These are phyloP conservation scores for Phalanger gymnotis DNA, from an alignment of 2,797 vertebrate species.

Conservation along the genomic window DNA sequence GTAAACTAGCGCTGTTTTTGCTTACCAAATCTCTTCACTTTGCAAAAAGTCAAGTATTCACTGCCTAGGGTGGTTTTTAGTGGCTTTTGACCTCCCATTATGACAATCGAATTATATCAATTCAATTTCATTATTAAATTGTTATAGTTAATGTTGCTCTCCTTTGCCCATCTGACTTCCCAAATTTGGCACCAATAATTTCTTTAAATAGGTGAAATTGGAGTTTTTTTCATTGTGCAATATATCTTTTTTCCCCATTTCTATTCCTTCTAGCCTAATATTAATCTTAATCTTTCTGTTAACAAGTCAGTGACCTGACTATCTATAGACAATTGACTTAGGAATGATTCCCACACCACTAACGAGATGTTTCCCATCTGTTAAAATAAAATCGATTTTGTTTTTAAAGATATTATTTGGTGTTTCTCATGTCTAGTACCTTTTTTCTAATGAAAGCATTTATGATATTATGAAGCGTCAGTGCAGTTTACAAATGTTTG, in stretches of 20 bases:
- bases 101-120: not conserved
- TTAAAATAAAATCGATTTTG: not conserved
- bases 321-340: not conserved
- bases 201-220: not conserved
- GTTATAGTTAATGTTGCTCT: not conserved
- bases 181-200: not conserved
- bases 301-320: not conserved
- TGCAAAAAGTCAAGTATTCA: not conserved
- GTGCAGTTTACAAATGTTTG: not conserved
- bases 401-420: not conserved
- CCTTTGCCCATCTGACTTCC: not conserved
- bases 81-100: not conserved
- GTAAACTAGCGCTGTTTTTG: not conserved
- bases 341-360: not conserved
- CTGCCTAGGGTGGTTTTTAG: not conserved
- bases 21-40: not conserved
- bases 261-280: not conserved
- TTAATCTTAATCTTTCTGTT: not conserved
- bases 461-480: not conserved
- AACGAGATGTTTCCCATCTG: not conserved
- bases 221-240: not conserved
- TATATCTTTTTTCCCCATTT: not conserved
- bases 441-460: not conserved
- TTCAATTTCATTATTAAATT: not conserved
- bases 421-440: not conserved